Base-by-base conservation (phyloP, 2,888 invertebrate species). In the Diaphora mendica region DNA sequence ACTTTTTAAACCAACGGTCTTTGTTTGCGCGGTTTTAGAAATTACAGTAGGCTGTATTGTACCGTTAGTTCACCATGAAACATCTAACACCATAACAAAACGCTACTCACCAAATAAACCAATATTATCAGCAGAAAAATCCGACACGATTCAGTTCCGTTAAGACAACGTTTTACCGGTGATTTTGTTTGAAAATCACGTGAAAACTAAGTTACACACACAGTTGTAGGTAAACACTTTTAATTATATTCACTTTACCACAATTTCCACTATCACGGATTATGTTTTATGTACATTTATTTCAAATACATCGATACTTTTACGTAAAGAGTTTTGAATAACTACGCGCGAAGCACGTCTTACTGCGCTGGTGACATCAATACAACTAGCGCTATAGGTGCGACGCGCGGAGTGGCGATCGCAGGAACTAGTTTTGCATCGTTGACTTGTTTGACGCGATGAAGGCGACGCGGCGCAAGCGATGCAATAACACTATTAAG, bases 131-230 rank as follows among this genome's bases (percentile, higher is more conserved):
- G 88, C 83, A 85, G 87, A 87, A 85, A 88, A 92, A 92, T 93
- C 92, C 91, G 89, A 89, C 85, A 85, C 88, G 85, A 89, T 85
- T 83, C 84, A 89, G 92, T 92, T 92, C 92, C 92, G 92, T 91
- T 91, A 90, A 88, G 86, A 88, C 88, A 87, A 90, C 90, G 92
- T 92, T 94, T 91, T 89, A 85, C 89, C 87, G 88, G 92, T 85
- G 91, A 92, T 94, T 94, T 88, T 85, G 81, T 86, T 83, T 84
- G 92, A 71, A 93, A 94, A 94, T 85, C 92, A 89, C 93, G 88
- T 83, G 81, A 93, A 93, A 93, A 92, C 91, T 79, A 51, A 20
- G 0, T 67, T 78, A 78, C 69, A 82, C 77, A 86, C 82, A 86
- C 90, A 89, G 82, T 83, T 70, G 20, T 74, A 70, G 64, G 76